Percentiles rank a stretch among this genome's conserved stretches.
Evolutionary conservation across 2,888 invertebrate genomes (phyloP).

Genomic region (Cryptophagus acutangulus): DNA sequence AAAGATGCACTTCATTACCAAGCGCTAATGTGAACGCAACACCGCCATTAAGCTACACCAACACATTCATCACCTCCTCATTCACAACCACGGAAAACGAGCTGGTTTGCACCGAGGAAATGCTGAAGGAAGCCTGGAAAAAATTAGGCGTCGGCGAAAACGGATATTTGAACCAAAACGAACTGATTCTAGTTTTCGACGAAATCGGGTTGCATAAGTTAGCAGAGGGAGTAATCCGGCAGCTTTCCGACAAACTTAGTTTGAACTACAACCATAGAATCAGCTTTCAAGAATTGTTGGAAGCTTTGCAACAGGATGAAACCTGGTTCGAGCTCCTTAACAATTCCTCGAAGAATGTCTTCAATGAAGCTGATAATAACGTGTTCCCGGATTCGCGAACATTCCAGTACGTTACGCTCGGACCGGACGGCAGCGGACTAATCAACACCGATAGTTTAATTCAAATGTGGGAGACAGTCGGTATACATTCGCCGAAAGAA

Average conservation of each 20-base stretch:
- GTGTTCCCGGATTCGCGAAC: constrained; percentile 41
- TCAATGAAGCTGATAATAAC: constrained; percentile 13
- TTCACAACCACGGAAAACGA: constrained; percentile 34
- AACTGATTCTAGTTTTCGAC: constrained; percentile 61
- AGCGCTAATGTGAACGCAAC: constrained; percentile 38
- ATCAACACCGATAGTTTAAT: constrained; percentile 53
- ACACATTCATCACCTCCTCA: constrained; percentile 46
- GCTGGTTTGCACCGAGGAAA: constrained; percentile 52
- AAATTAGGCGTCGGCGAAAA: constrained; percentile 57
- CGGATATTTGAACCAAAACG: constrained; percentile 59
- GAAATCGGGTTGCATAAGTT: constrained; percentile 62
- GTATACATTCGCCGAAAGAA: constrained; percentile 60
- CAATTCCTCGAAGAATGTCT: constrained; percentile 35
- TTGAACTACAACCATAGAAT: constrained; percentile 60
- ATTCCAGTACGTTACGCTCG: constrained; percentile 44
- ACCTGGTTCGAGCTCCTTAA: constrained; percentile 44
- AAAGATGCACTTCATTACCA: constrained; percentile 55
- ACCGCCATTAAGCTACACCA: constrained; percentile 38
- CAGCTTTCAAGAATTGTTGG: constrained; percentile 61
- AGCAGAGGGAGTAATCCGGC: constrained; percentile 58
- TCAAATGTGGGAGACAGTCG: constrained; percentile 70
- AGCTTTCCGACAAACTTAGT: constrained; percentile 62
- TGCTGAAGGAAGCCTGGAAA: constrained; percentile 60
- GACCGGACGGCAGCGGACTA: constrained; percentile 42
- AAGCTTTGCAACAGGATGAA: constrained; percentile 55